Base-by-base conservation (phyloP, 35 echinoderm and acorn worm genomes). In the Stichopus chloronotus region DNA sequence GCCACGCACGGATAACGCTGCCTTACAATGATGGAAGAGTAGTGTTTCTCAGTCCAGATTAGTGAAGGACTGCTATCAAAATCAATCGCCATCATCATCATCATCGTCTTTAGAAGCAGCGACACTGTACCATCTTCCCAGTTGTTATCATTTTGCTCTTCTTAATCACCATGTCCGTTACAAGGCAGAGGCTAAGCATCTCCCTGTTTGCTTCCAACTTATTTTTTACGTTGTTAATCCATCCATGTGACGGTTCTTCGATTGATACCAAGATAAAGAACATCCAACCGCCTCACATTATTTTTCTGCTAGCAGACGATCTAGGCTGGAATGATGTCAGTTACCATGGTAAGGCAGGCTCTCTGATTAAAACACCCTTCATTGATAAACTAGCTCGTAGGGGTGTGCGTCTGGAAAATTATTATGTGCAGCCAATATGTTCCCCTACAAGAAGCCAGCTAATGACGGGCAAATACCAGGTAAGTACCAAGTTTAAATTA, bases 361-460 rank as follows among this genome's bases (percentile, higher is more conserved):
- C 94, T 5, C 20, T 92, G 19, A 98, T 98, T n/a, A 87, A 85
- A 87, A 98, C 96, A 6, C 96, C 96, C 5, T 83, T 83, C 71
- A 94, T 98, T 24, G 96, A 98, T 86, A 68, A 91, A 79, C 57
- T 98, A n/a, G 96, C 96, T 5, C 76, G 93, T 5, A 59, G 56
- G 63, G 96, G 96, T 21, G 94, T 98, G 10, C 72, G 91, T 58
- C 72, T 98, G 57, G 94, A 95, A 57, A 98, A 98, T 86, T 98
- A 98, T 76, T 98, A 98, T 59, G 96, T 95, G 3, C 94, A 95
- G 23, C 94, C 96, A 6, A 84, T 92, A 9, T 98, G 96, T 59
- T 94, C 96, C 25, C 96, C 96, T 5, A 95, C 96, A 5, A 90
- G 96, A 57, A 92, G 92, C 57, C 94, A 98, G 24, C 92, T 98